Evolutionary conservation across 2,113 vertebrate species (phyloP).

Genomic region (Dunckerocampus dactyliophorus): DNA sequence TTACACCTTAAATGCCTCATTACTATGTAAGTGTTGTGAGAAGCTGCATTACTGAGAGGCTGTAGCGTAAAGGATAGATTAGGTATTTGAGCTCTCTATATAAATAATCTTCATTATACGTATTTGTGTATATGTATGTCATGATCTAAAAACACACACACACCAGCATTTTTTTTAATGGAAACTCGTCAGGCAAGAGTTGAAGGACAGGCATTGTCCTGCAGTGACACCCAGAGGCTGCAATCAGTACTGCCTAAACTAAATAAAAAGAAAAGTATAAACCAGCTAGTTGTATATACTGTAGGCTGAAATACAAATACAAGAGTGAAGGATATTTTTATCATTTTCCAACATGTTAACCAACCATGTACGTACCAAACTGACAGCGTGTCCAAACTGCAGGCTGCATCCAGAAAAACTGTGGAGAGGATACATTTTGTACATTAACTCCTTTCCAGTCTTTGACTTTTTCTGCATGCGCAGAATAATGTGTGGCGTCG

Average conservation of each 20-base stretch:
- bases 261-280: not conserved
- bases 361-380: too few relatives aligned
- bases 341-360: too few relatives aligned
- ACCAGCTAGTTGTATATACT: too few relatives aligned
- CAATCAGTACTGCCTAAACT: not conserved
- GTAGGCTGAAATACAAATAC: too few relatives aligned
- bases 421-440: too few relatives aligned
- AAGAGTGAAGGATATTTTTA: too few relatives aligned
- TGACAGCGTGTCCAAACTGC: too few relatives aligned
- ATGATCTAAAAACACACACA: not conserved
- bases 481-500: too few relatives aligned
- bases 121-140: not conserved
- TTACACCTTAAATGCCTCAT: not conserved
- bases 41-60: not conserved
- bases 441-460: too few relatives aligned
- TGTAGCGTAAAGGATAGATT: not conserved
- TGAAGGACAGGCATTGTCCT: constrained; percentile 13
- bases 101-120: not conserved
- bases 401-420: too few relatives aligned
- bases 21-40: not conserved
- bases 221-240: constrained; percentile 40
- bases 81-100: not conserved
- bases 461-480: too few relatives aligned
- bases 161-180: not conserved
- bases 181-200: not conserved